Evolutionary conservation across 1,140 invertebrate genomes (phyloP).

Genomic region (Leptopilina clavipes): DNA sequence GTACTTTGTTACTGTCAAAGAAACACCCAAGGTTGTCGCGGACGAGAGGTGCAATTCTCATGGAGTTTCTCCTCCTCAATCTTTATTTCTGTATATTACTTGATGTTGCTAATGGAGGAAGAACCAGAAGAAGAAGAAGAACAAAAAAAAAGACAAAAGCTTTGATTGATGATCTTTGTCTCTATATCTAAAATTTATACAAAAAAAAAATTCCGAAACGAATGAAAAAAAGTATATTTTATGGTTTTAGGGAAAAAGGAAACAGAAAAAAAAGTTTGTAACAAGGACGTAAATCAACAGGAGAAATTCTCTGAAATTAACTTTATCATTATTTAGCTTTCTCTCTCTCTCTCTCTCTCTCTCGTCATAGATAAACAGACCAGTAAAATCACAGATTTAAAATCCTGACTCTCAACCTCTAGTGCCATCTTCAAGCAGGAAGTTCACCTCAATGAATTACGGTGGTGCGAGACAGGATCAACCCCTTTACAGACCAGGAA

Average conservation of each 20-base stretch:
- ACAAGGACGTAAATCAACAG: background rate
- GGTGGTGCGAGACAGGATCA: slow-evolving; percentile 1
- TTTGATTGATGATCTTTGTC: slow-evolving; percentile 3
- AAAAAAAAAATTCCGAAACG: background rate
- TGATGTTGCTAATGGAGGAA: slow-evolving; percentile 3
- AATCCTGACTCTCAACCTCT: background rate
- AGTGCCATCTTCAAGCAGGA: slow-evolving; percentile 5
- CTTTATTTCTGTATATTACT: slow-evolving; percentile 17
- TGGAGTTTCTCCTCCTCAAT: slow-evolving; percentile 22
- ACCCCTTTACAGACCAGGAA: slow-evolving; percentile 25
- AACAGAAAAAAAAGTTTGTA: background rate
- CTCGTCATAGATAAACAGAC: background rate
- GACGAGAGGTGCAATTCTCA: slow-evolving; percentile 39
- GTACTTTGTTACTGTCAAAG: slow-evolving; percentile 28
- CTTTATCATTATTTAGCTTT: background rate
- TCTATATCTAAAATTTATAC: background rate
- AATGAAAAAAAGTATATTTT: background rate
- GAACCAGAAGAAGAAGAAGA: background rate
- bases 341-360: background rate
- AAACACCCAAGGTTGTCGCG: slow-evolving; percentile 16
- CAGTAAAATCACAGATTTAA: slow-evolving; percentile 1
- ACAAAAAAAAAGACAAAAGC: background rate
- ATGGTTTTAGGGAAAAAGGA: background rate
- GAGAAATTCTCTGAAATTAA: background rate
- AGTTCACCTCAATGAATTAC: slow-evolving; percentile 24